Evolutionary conservation across 2,113 vertebrate genomes (phyloP).

Genomic region (Crotalus horridus): DNA sequence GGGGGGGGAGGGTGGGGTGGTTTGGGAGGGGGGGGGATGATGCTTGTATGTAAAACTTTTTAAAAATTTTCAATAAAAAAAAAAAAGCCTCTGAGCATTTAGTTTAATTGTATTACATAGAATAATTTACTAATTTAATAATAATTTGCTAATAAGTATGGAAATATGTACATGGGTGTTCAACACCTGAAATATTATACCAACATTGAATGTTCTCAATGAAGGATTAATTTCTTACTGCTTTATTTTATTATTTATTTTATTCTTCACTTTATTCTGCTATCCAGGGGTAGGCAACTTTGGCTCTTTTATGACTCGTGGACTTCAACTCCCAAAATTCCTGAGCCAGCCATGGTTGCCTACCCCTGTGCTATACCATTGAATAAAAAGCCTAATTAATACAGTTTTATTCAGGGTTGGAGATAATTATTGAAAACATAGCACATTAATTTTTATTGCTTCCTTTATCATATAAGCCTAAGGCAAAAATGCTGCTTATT

Average conservation of each 20-base stretch:
- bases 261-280: neutral
- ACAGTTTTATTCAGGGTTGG: neutral
- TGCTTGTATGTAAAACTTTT: no score
- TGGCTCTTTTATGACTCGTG: no score
- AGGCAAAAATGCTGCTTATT: neutral
- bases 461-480: neutral
- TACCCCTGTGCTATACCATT: neutral
- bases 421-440: neutral
- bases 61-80: no score
- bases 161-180: neutral
- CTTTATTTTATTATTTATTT: neutral
- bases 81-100: neutral
- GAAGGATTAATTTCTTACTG: neutral
- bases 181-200: neutral
- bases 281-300: no score
- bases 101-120: neutral
- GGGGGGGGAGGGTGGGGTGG: no score
- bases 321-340: no score
- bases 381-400: neutral
- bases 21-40: no score
- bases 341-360: no score
- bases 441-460: neutral
- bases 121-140: neutral
- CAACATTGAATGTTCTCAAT: neutral
- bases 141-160: neutral